A percentile compares a stretch with the other conserved stretches of the same genome.
phyloP scores from a whole-genome alignment of 2,113 vertebrate genomes.

The Heptranchias perlo region DNA sequence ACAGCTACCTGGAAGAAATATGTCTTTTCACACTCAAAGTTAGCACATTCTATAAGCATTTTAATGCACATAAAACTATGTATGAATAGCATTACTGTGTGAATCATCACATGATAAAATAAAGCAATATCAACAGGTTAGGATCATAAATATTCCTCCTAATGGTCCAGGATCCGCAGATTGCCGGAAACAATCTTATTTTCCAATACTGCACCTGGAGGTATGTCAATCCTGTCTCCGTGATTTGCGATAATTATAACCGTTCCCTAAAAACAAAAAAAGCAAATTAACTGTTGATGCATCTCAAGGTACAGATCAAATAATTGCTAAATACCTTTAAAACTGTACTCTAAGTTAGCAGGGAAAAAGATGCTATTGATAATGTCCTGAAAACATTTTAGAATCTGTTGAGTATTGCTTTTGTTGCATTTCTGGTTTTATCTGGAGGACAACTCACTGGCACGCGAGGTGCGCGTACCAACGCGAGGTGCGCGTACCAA shows the following conservation, averaged over 20 bases:
- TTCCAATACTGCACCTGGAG: conserved; percentile 87
- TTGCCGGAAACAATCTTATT: conserved; percentile 98
- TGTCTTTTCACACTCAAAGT: background rate
- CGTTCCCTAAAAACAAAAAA: conserved; percentile 69
- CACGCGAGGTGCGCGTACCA: background rate
- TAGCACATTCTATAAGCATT: background rate
- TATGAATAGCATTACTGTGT: background rate
- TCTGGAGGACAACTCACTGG: background rate
- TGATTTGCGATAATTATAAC: conserved; percentile 99
- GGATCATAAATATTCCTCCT: conserved; percentile 44
- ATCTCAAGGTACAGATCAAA: background rate
- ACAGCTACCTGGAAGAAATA: background rate
- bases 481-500: background rate
- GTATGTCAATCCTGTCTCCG: conserved; percentile 94
- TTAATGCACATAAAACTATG: conserved; percentile 1
- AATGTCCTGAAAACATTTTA: background rate
- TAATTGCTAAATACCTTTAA: background rate
- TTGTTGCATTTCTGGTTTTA: background rate
- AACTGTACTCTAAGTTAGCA: background rate
- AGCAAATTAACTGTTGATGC: background rate
- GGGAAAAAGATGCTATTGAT: background rate
- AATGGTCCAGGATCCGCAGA: conserved; percentile 95
- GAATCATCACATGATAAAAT: background rate
- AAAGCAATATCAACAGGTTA: background rate
- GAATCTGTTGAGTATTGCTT: background rate